Evolutionary conservation across 2,797 vertebrate species (phyloP).

Genomic region (Notolepis coatsorum): DNA sequence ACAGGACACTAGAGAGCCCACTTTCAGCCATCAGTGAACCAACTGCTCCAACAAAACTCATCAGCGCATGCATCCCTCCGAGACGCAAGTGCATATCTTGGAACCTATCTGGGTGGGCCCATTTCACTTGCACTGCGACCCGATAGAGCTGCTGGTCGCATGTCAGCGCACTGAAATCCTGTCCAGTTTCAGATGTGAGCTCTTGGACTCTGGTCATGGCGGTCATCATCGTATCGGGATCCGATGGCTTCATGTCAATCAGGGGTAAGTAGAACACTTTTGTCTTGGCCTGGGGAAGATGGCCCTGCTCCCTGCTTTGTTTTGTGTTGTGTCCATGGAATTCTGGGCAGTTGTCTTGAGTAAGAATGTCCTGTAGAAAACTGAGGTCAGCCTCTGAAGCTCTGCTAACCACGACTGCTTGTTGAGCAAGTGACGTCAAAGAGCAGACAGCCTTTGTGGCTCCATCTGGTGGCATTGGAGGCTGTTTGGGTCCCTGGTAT

Average conservation of each 20-base stretch:
- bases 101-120: background rate
- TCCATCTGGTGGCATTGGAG: background rate
- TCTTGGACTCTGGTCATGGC: constrained; percentile 3
- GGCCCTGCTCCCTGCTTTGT: constrained; percentile 2
- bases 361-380: background rate
- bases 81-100: constrained; percentile 6
- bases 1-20: constrained; percentile 9
- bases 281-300: constrained; percentile 12
- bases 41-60: constrained; percentile 8
- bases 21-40: too few relatives aligned
- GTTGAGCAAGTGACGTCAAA: background rate
- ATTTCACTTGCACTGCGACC: background rate
- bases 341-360: background rate
- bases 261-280: constrained; percentile 8
- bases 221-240: constrained; percentile 11
- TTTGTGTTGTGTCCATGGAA: background rate
- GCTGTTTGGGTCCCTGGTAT: background rate
- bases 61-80: constrained; percentile 9
- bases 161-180: constrained; percentile 7
- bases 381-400: background rate
- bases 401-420: background rate
- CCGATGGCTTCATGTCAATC: constrained; percentile 9
- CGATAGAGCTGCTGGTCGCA: constrained; percentile 10
- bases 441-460: background rate
- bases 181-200: constrained; percentile 7